A percentile compares a stretch with the other conserved stretches of the same genome.
Evolutionary conservation across 2,888 invertebrate genomes (phyloP).

Genomic region (Beris chalybata): DNA sequence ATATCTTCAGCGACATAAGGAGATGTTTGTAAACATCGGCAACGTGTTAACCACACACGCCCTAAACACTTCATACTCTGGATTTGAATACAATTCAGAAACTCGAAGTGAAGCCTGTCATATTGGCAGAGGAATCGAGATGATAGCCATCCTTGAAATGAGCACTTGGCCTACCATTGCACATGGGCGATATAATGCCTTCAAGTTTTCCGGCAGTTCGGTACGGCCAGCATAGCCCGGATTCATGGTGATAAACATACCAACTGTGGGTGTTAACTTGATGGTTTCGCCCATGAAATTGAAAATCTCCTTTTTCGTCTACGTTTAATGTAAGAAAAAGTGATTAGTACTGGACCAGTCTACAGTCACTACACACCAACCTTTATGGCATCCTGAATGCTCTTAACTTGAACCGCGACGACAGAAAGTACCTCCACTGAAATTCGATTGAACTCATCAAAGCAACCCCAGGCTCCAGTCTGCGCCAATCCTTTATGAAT

Average conservation of each 20-base stretch:
- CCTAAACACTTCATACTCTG: no score
- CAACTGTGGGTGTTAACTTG: constrained; percentile 72
- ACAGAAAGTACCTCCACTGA: constrained; percentile 94
- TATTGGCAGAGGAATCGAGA: neutral
- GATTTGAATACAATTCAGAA: no score
- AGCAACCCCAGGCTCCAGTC: constrained; percentile 91
- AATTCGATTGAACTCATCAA: constrained; percentile 95
- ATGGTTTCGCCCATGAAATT: constrained; percentile 85
- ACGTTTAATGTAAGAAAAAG: neutral
- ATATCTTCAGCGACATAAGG: no score
- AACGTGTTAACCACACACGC: no score
- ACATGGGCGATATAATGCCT: constrained; percentile 80
- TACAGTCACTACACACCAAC: constrained; percentile 33
- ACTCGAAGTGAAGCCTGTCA: constrained; percentile 47
- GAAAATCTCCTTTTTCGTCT: constrained; percentile 73
- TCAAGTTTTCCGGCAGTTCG: constrained; percentile 81
- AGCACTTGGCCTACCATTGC: constrained; percentile 67
- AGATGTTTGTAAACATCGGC: no score
- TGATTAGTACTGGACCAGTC: neutral
- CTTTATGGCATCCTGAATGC: constrained; percentile 84
- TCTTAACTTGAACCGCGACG: constrained; percentile 91
- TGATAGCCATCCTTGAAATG: neutral
- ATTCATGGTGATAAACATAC: constrained; percentile 96
- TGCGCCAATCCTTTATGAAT: constrained; percentile 80
- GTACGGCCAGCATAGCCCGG: constrained; percentile 93